Conservation (phyloP, 2,888 invertebrate species). For the Colostygia pectinataria region DNA sequence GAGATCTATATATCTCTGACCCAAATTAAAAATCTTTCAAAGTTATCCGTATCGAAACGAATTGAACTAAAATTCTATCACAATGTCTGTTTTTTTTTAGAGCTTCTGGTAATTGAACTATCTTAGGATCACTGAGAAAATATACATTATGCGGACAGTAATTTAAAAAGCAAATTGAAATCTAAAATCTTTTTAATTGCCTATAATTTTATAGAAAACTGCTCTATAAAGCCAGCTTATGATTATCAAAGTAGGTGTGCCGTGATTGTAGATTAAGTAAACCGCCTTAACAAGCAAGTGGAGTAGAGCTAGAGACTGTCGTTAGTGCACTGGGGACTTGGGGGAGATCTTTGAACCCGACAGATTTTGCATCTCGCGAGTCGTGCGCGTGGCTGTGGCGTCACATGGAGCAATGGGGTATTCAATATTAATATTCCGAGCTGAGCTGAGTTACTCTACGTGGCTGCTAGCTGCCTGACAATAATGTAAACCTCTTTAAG, state of each 20-base stretch:
- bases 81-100: no score
- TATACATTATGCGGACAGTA: no score
- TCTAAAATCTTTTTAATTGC: no score
- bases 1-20: no score
- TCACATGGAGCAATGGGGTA: not conserved
- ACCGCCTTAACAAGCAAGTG: not conserved
- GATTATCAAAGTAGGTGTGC: slow-evolving; percentile 1
- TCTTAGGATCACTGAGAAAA: no score
- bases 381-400: slow-evolving; percentile 3
- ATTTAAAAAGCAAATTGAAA: no score
- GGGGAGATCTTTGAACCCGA: slow-evolving; percentile 12
- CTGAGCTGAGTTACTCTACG: not conserved
- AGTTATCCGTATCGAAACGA: no score
- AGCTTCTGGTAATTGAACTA: no score
- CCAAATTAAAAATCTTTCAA: no score
- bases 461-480: no score
- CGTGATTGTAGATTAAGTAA: not conserved
- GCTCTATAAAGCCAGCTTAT: not conserved
- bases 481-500: no score
- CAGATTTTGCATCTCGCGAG: not conserved
- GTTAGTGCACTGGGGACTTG: slow-evolving; percentile 7
- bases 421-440: not conserved
- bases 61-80: no score
- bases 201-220: slow-evolving; percentile 2
- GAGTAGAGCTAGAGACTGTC: not conserved